Conservation (phyloP, 2,797 vertebrate species). For the Garrulus glandarius region DNA sequence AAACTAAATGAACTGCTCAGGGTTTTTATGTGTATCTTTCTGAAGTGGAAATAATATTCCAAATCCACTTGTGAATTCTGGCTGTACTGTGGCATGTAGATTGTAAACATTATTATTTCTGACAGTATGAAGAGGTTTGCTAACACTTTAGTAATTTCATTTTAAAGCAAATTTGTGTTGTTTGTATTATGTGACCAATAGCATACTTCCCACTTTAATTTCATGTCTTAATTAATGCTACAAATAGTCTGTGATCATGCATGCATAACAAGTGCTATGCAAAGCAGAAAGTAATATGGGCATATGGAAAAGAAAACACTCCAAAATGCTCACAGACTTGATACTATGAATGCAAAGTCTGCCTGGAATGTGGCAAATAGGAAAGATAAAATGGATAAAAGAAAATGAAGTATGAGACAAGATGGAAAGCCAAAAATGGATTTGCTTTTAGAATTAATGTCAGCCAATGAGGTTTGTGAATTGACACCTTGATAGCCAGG, state of each 20-base stretch:
- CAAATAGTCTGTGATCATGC: constrained; percentile 50
- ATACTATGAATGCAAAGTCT: neutral
- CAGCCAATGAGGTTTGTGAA: neutral
- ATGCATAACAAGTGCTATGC: constrained; percentile 45
- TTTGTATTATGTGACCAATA: constrained; percentile 61
- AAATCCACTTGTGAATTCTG: constrained; percentile 38
- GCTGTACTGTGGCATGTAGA: neutral
- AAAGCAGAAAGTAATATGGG: constrained; percentile 14
- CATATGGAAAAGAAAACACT: constrained; percentile 38
- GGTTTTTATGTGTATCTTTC: neutral
- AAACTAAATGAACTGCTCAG: neutral
- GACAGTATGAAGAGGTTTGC: constrained; percentile 48
- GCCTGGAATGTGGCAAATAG: neutral
- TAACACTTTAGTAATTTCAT: constrained; percentile 59
- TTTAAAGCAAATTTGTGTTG: constrained; percentile 61
- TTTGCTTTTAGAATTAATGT: neutral
- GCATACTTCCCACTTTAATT: constrained; percentile 53
- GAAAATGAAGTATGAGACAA: neutral
- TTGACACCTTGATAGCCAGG: neutral
- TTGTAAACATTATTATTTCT: constrained; percentile 45
- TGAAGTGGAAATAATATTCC: constrained; percentile 29
- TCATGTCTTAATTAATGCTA: constrained; percentile 67
- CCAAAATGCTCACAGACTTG: neutral
- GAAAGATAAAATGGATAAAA: neutral
- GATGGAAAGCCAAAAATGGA: neutral